phyloP scores from a whole-genome alignment of 2,797 vertebrate species.

The Adrianichthys oophorus region DNA sequence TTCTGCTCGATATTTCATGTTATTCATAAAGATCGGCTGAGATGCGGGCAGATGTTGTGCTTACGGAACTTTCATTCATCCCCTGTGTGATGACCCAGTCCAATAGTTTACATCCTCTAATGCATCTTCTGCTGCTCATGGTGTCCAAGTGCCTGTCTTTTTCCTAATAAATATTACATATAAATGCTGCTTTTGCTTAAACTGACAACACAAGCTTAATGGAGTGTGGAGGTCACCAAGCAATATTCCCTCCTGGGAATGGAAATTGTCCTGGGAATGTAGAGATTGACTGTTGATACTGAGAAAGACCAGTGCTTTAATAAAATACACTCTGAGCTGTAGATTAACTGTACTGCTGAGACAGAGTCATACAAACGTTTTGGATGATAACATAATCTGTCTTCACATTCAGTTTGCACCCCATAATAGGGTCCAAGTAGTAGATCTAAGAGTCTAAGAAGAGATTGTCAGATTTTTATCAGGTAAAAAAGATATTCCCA shows the following conservation, averaged over 20 bases:
- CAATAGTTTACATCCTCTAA: slow-evolving; percentile 46
- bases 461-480: too few relatives aligned
- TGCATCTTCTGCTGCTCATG: slow-evolving; percentile 43
- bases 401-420: too few relatives aligned
- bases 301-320: slow-evolving; percentile 15
- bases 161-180: slow-evolving; percentile 56
- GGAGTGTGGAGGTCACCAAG: slow-evolving; percentile 49
- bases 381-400: too few relatives aligned
- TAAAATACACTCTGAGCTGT: neutral
- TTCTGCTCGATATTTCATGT: slow-evolving; percentile 52
- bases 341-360: too few relatives aligned
- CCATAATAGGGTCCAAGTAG: too few relatives aligned
- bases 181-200: slow-evolving; percentile 55
- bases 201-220: slow-evolving; percentile 61
- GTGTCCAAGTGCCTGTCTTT: slow-evolving; percentile 40
- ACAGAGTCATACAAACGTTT: too few relatives aligned
- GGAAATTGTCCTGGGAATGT: slow-evolving; percentile 42
- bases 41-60: slow-evolving; percentile 26
- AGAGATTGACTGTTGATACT: slow-evolving; percentile 33
- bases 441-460: too few relatives aligned
- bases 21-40: slow-evolving; percentile 44
- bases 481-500: too few relatives aligned
- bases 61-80: slow-evolving; percentile 57
- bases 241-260: slow-evolving; percentile 50
- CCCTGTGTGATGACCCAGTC: slow-evolving; percentile 54